Base-by-base conservation (phyloP, 2,797 vertebrate species). In the Megaceryle alcyon region DNA sequence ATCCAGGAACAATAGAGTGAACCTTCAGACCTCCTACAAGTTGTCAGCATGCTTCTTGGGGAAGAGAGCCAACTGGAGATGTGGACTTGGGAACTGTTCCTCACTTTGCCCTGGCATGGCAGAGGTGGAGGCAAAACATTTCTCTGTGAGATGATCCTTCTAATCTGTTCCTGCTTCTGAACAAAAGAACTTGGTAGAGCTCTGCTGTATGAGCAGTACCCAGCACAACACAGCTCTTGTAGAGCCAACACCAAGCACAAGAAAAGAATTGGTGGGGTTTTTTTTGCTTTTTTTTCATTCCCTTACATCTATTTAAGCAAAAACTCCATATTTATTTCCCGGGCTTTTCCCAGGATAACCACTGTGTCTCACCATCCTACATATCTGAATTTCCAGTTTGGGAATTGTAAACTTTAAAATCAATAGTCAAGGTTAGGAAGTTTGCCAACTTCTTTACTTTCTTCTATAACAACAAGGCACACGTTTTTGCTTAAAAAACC, bases 361-460 rank as follows among this genome's bases (percentile, higher is more conserved):
- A 14, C 66, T 56, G 12, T 59, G 14, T 63, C 25, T 75, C 37
- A 61, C 17, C 12, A 75, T 51, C 15, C 12, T 69, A 35, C 18
- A 18, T n/a, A 35, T 6, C 37, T 26, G 33, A 81, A 60, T 91
- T 84, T 86, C 64, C 35, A 69, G 35, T 57, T 29, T 64, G 51
- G 29, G 37, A 80, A 80, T 3, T n/a, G 20, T 26, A 63, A 90
- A 85, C 69, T 91, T 90, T 31, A 79, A 83, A 91, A 92, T 66
- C 21, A 43, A 77, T 77, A 86, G 18, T 84, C 44, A 83, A 57
- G 59, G 91, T 94, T 39, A 80, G 77, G 88, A 81, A 82, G 33
- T 92, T 94, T 94, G 54, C 49, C 85, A 77, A n/a, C 59, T 83
- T 81, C 92, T 94, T 92, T 65, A 92, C 66, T 89, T 94, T 88